phyloP scores from a whole-genome alignment of 2,888 invertebrate species.

The Drosophila stalkeri region DNA sequence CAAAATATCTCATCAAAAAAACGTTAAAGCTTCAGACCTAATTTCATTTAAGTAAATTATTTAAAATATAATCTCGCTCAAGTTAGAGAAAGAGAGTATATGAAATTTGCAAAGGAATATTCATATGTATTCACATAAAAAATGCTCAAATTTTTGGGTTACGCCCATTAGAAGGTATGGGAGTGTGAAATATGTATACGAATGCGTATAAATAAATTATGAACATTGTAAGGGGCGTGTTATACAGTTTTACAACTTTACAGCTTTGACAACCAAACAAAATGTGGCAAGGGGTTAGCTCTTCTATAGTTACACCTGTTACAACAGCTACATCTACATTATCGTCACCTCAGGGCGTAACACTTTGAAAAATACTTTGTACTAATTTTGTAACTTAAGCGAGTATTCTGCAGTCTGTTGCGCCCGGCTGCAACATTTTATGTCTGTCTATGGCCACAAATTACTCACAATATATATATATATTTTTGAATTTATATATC shows the following conservation, averaged over 20 bases:
- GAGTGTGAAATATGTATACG: not conserved
- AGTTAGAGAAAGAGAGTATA: not conserved
- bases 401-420: not conserved
- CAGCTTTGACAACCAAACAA: not conserved
- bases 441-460: not conserved
- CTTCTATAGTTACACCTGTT: not conserved
- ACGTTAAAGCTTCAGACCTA: not conserved
- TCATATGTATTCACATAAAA: too few species aligned
- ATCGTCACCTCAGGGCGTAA: too few species aligned
- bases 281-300: not conserved
- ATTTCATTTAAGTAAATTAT: not conserved
- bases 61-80: not conserved
- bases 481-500: not conserved
- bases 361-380: not conserved
- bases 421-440: not conserved
- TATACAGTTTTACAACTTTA: not conserved
- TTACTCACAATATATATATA: not conserved
- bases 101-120: not conserved
- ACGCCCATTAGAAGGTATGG: not conserved
- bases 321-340: too few species aligned
- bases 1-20: not conserved
- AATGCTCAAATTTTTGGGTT: not conserved
- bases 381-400: not conserved
- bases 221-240: not conserved
- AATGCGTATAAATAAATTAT: not conserved